A percentile compares a stretch with the other conserved stretches of the same genome.
Conservation (phyloP, 2,888 invertebrate genomes). For the Zonitis immaculata region DNA sequence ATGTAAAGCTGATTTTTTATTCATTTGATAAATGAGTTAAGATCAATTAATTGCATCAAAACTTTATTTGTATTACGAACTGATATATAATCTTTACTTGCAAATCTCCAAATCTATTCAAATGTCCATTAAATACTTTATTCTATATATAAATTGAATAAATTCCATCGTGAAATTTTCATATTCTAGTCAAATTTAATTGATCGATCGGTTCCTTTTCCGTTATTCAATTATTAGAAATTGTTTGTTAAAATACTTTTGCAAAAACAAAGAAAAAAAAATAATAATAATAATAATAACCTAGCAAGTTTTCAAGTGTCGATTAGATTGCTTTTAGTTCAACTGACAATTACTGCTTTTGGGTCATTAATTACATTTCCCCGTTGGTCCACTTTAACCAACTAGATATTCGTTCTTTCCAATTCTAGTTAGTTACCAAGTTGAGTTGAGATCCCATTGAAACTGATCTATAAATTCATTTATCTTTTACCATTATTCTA, state of each 20-base stretch:
- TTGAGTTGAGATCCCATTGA: constrained; percentile 15
- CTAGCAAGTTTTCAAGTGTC: constrained; percentile 27
- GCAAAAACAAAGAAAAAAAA: no score
- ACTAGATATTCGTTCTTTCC: constrained; percentile 18
- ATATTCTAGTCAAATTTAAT: background rate
- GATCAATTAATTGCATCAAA: background rate
- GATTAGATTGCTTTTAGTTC: constrained; percentile 32
- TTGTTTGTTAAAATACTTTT: no score
- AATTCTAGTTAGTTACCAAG: background rate
- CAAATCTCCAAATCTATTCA: constrained; percentile 5
- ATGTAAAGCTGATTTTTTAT: no score
- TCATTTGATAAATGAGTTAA: no score
- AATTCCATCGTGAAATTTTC: constrained; percentile 6
- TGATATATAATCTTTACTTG: constrained; percentile 1
- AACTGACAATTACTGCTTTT: constrained; percentile 31
- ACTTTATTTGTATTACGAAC: background rate
- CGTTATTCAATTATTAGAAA: no score
- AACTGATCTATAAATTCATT: constrained; percentile 23
- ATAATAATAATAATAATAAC: no score
- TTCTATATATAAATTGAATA: constrained; percentile 10
- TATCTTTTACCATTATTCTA: constrained; percentile 18
- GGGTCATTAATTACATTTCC: constrained; percentile 31
- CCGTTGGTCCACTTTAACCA: constrained; percentile 27
- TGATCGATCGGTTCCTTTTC: background rate
- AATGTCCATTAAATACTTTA: constrained; percentile 8